A percentile compares a stretch with the other conserved stretches of the same genome.
phyloP scores from a whole-genome alignment of 2,888 invertebrate species.

The Rotaria magnacalcarata region DNA sequence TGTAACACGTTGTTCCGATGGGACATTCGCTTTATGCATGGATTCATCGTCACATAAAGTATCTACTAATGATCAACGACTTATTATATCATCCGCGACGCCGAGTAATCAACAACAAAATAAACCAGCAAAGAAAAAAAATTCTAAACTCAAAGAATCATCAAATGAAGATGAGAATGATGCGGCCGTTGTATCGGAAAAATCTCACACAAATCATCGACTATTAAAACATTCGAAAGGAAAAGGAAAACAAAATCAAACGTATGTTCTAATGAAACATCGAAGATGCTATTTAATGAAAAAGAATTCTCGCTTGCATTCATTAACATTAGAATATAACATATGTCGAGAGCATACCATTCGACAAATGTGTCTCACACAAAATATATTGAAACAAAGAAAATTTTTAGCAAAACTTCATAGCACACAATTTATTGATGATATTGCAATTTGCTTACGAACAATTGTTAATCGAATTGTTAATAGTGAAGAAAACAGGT shows the following conservation, averaged over 20 bases:
- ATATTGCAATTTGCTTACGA: background rate
- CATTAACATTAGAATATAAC: constrained; percentile 30
- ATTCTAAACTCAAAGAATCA: background rate
- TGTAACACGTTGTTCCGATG: constrained; percentile 25
- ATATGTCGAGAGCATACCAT: background rate
- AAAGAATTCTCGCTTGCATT: background rate
- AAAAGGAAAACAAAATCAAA: background rate
- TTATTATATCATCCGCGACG: background rate
- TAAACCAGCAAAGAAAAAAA: background rate
- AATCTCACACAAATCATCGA: background rate
- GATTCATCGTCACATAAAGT: background rate
- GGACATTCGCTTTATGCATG: constrained; percentile 32
- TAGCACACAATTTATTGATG: background rate
- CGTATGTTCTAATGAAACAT: constrained; percentile 18
- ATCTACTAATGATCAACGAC: background rate
- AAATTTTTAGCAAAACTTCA: background rate
- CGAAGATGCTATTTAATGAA: background rate
- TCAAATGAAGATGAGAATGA: background rate
- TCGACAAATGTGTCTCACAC: constrained; percentile 10
- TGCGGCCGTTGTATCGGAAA: background rate
- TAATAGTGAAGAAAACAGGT: constrained; percentile 2
- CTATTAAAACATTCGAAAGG: background rate
- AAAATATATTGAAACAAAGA: background rate
- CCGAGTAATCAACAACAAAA: background rate
- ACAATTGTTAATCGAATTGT: background rate